Evolutionary conservation across 2,797 vertebrate genomes (phyloP).

Genomic region (Mus minutoides): DNA sequence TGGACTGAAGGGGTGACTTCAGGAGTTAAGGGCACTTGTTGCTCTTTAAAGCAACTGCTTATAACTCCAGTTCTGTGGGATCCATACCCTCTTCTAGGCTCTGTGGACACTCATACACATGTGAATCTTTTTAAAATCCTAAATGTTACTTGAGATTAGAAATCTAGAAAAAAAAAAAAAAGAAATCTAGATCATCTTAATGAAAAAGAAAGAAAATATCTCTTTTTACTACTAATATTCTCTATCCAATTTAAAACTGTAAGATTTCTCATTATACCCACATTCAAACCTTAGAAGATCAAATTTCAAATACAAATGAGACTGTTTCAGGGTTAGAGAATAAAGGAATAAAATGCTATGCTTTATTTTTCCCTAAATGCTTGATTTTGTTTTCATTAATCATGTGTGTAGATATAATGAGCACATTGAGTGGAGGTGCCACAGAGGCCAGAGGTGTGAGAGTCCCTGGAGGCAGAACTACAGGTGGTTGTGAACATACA

Average conservation of each 20-base stretch:
- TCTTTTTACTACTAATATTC: conserved; percentile 45
- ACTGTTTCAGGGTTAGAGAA: conserved; percentile 63
- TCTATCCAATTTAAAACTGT: conserved; percentile 45
- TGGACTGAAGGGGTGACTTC: neutral
- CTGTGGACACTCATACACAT: neutral
- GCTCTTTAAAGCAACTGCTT: neutral
- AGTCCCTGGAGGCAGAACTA: neutral
- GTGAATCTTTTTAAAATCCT: conserved; percentile 18
- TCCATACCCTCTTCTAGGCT: neutral
- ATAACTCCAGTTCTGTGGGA: neutral
- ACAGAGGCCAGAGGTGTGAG: neutral
- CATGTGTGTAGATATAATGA: neutral
- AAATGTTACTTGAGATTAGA: conserved; percentile 12
- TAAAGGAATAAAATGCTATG: neutral
- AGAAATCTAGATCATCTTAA: too few species aligned
- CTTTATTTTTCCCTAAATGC: conserved; percentile 42
- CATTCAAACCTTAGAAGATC: conserved; percentile 52
- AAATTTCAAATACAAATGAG: conserved; percentile 50
- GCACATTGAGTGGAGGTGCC: neutral
- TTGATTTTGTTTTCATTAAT: neutral
- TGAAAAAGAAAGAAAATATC: conserved; percentile 15
- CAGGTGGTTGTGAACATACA: neutral
- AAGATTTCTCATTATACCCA: conserved; percentile 42
- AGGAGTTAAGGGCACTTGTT: neutral
- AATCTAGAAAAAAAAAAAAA: too few species aligned